A percentile compares a stretch with the other conserved stretches of the same genome.
Conservation (phyloP, 2,113 vertebrate species). For the Ancistrus triradiatus region DNA sequence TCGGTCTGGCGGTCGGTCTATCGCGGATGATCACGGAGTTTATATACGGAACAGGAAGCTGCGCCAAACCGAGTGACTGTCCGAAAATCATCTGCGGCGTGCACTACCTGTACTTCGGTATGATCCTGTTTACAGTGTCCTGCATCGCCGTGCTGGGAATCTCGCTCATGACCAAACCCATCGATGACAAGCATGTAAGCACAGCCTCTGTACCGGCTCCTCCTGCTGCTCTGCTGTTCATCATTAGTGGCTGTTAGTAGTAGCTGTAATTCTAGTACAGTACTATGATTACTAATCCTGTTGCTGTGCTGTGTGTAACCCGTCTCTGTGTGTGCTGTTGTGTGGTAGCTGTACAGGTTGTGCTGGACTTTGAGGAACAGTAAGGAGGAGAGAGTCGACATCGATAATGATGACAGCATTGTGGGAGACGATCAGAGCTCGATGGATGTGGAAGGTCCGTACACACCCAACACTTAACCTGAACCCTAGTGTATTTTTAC, state of each 20-base stretch:
- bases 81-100: conserved; percentile 89
- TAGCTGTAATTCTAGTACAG: no score
- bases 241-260: no score
- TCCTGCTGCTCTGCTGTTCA: no score
- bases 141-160: conserved; percentile 67
- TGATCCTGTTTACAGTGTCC: conserved; percentile 77
- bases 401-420: conserved; percentile 71
- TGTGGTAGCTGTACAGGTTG: conserved; percentile 85
- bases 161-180: conserved; percentile 90
- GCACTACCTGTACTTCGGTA: conserved; percentile 92
- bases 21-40: conserved; percentile 88
- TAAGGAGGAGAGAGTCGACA: conserved; percentile 79
- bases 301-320: no score
- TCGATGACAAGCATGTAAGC: conserved; percentile 88
- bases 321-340: no score
- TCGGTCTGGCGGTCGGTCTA: conserved; percentile 78
- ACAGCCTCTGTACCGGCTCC: no score
- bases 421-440: conserved; percentile 25
- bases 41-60: conserved; percentile 82
- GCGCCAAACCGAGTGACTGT: conserved; percentile 75
- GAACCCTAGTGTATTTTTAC: no score
- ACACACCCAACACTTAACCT: no score
- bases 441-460: conserved; percentile 59
- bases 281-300: no score
- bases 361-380: conserved; percentile 86